Evolutionary conservation across 2,888 invertebrate species (phyloP).

Genomic region (Dicranocentrus wangi): DNA sequence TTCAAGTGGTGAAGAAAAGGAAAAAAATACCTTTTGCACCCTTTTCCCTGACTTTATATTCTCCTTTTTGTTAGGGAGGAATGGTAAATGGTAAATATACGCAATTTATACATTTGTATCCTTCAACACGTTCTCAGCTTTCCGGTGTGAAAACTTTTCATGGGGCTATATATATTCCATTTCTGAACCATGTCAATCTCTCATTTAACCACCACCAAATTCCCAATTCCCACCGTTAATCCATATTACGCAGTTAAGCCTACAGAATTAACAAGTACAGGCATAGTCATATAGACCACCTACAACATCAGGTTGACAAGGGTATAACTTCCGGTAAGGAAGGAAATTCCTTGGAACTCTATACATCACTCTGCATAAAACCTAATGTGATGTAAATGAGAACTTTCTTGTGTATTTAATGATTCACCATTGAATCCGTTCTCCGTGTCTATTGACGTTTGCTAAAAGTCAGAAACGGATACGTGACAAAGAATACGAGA

Average conservation of each 20-base stretch:
- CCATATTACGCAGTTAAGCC: too few species aligned
- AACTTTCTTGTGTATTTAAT: slow-evolving; percentile 35
- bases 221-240: too few species aligned
- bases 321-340: slow-evolving; percentile 45
- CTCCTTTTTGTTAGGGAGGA: neutral
- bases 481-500: slow-evolving; percentile 46
- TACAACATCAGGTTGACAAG: neutral
- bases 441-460: slow-evolving; percentile 16
- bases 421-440: slow-evolving; percentile 5
- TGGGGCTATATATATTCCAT: too few species aligned
- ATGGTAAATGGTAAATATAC: neutral
- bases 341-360: slow-evolving; percentile 33
- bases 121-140: neutral
- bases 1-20: neutral
- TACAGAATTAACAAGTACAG: too few species aligned
- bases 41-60: neutral
- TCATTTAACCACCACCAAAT: too few species aligned
- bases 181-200: too few species aligned
- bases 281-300: too few species aligned
- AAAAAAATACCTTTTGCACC: neutral
- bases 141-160: slow-evolving; percentile 1
- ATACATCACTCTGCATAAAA: slow-evolving; percentile 5
- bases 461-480: slow-evolving; percentile 19
- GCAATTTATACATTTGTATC: neutral
- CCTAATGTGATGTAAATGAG: slow-evolving; percentile 26